Evolutionary conservation across 2,888 invertebrate genomes (phyloP), one percentile per base, ranked within the genome.

Genomic region (Luperina nickerlii): DNA sequence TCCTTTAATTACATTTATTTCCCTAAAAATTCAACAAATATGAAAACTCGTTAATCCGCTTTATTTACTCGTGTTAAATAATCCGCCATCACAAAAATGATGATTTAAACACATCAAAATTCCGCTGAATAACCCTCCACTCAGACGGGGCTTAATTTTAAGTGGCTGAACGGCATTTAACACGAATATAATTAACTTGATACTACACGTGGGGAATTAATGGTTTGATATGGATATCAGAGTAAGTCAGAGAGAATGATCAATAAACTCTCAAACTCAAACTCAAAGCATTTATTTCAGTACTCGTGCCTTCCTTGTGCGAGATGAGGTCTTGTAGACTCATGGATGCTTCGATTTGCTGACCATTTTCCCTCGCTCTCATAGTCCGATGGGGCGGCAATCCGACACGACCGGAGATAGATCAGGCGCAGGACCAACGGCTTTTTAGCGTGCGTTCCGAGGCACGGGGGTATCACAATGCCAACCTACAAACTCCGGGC

Each of bases 81-180:
- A 87, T 87, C 76, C 72, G 5, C 24, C 48, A 66, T 81, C 87
- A 67, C 63, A 76, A 80, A 77, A 87, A 85, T 85, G 75, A 80
- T 77, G 84, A 80, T 86, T 83, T 81, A 86, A 80, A 86, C 76
- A 87, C 68, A 79, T 78, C 83, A 87, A 76, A 74, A 79, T 75
- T 62, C 57, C 57, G 65, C 38, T 78, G 51, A 74, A 74, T 45
- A 62, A 65, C 11, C 32, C n/a, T 68, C 75, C 74, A 63, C 66
- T 57, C 85, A 68, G 75, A 72, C 51, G 0, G 15, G 45, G 63
- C 45, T 83, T 68, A 68, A 75, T 84, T 68, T 68, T 72, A 81
- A 72, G 51, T 74, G 81, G 74, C 2, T 38, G 20, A 13, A 45
- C 18, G 60, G 24, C 38, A 57, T 77, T 74, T 63, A 60, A 67